These are phyloP conservation scores for Pseudorasbora parva DNA, from an alignment of 2,113 vertebrate genomes.

Conservation along the genomic window DNA sequence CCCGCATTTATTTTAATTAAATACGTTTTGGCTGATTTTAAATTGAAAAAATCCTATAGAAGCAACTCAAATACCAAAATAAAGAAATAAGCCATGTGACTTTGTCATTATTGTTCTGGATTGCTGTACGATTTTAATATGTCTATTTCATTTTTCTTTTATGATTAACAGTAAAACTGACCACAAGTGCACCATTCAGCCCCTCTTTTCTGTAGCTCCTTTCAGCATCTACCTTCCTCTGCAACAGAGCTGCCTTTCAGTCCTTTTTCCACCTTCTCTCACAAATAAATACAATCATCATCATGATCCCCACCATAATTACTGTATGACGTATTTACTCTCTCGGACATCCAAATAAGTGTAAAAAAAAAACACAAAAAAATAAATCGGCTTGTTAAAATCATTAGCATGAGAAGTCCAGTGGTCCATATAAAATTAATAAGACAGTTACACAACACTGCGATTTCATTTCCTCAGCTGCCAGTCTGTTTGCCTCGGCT, in stretches of 20 bases:
- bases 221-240: constrained; percentile 41
- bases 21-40: background rate
- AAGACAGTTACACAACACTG: constrained; percentile 14
- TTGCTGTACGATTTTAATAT: background rate
- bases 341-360: constrained; percentile 43
- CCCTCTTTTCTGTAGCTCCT: constrained; percentile 51
- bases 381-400: constrained; percentile 1
- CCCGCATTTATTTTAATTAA: background rate
- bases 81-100: no score
- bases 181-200: constrained; percentile 69
- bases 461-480: constrained; percentile 18
- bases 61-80: background rate
- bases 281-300: constrained; percentile 68
- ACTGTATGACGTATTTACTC: constrained; percentile 59
- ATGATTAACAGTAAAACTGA: constrained; percentile 70
- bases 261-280: constrained; percentile 63
- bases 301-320: constrained; percentile 62
- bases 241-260: constrained; percentile 65
- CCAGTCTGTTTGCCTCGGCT: background rate
- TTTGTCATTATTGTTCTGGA: background rate
- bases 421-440: background rate
- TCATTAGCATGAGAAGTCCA: constrained; percentile 1
- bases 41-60: background rate
- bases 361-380: constrained; percentile 40
- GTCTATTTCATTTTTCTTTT: background rate